Base-by-base conservation (phyloP, 1,140 invertebrate genomes). In the Subanguina moxae region DNA sequence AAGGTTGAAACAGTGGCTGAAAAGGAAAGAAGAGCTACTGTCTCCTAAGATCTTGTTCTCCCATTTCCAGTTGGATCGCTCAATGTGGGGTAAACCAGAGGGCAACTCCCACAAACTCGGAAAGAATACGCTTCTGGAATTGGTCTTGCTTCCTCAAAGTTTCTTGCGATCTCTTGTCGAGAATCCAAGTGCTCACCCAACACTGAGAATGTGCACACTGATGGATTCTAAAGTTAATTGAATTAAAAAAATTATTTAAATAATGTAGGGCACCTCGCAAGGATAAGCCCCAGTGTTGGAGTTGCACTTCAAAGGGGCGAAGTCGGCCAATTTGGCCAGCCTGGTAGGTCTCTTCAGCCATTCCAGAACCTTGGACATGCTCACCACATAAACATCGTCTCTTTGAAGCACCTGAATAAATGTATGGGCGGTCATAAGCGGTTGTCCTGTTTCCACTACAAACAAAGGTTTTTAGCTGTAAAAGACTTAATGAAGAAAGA, bases 351-450 rank as follows among this genome's bases (percentile, higher is more conserved):
- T 61, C 56, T 65, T 61, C 48, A 82, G 70, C 80, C 80, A 80
- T 30, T 82, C 72, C 19, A 80, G 57, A 5, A 73, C 66, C 43
- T 82, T 78, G 13, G 25, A 27, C 59, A 74, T 73, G 19, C 77
- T 74, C 13, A 80, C 77, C 13, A 76, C 70, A 52, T 64, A 80
- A 11, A 78, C 76, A 52, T 80, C 78, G 19, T 64, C 61, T 38
- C 66, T 64, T n/a, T 65, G 28, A 13, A 80, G 62, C 48, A 79
- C 62, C 76, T 78, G 59, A 42, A 76, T n/a, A 19, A 64, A n/a
- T n/a, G 3, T 38, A 11, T 11, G 11, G 32, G 3, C 11, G 3
- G 3, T 5, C 32, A 3, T 38, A 38, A 38, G 32, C 11, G 11
- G 3, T 38, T 38, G 32, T 38, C 32, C 3, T 38, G n/a, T n/a